phyloP scores from a whole-genome alignment of 2,888 invertebrate genomes.

The Andrena haemorrhoa region DNA sequence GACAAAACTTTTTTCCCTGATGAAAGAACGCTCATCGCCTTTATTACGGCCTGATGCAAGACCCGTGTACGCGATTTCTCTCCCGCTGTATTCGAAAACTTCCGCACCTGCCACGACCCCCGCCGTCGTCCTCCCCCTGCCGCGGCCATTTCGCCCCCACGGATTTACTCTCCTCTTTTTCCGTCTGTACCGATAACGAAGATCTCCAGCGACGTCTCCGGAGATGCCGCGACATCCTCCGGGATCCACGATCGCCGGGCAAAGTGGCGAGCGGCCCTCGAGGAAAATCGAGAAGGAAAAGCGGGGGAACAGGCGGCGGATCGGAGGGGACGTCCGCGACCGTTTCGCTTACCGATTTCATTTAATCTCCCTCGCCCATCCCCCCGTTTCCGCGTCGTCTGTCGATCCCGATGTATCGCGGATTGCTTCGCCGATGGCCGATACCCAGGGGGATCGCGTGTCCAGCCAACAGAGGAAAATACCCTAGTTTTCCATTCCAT shows the following conservation, averaged over 20 bases:
- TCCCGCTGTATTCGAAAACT: conserved; percentile 60
- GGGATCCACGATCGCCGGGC: background rate
- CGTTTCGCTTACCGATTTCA: conserved; percentile 57
- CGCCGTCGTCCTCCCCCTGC: background rate
- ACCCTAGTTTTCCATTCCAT: conserved; percentile 59
- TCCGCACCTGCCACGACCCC: conserved; percentile 47
- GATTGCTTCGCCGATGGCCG: conserved; percentile 61
- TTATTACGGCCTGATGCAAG: conserved; percentile 70
- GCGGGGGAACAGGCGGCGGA: background rate
- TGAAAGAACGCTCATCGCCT: conserved; percentile 62
- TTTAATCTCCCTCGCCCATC: conserved; percentile 42
- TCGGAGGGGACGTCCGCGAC: background rate
- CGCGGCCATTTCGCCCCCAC: conserved; percentile 15
- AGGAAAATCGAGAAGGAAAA: background rate
- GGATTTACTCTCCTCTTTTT: conserved; percentile 24
- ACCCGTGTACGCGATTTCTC: conserved; percentile 68
- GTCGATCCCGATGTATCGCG: conserved; percentile 54
- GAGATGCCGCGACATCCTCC: conserved; percentile 26
- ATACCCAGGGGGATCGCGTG: conserved; percentile 28
- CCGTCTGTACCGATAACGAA: conserved; percentile 43
- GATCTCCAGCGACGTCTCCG: conserved; percentile 23
- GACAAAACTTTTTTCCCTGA: conserved; percentile 58
- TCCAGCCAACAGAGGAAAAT: conserved; percentile 40
- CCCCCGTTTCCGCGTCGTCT: conserved; percentile 50
- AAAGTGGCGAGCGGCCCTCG: background rate